These are phyloP conservation scores for Corynorhinus townsendii DNA, from an alignment of 2,113 vertebrate species.

Conservation along the genomic window DNA sequence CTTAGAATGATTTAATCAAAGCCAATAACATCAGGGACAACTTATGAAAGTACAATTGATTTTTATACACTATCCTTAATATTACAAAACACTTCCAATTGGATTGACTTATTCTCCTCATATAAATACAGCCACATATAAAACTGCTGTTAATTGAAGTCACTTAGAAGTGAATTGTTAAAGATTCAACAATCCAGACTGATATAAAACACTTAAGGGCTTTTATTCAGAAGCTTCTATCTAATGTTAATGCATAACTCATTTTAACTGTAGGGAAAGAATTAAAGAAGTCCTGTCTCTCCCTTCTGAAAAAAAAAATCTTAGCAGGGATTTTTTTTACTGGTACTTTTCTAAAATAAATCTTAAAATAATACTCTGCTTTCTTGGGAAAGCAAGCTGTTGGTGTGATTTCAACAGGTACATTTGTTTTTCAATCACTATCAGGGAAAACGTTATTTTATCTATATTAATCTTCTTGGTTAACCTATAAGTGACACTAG, in stretches of 20 bases:
- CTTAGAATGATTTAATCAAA: slow-evolving; percentile 63
- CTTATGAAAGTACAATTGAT: slow-evolving; percentile 54
- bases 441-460: background rate
- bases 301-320: slow-evolving; percentile 5
- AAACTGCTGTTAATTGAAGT: slow-evolving; percentile 39
- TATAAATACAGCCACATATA: slow-evolving; percentile 37
- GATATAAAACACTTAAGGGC: background rate
- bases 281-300: slow-evolving; percentile 12
- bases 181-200: slow-evolving; percentile 5
- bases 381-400: slow-evolving; percentile 12
- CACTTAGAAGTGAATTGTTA: slow-evolving; percentile 43
- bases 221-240: slow-evolving; percentile 30
- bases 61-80: slow-evolving; percentile 58
- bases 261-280: slow-evolving; percentile 30
- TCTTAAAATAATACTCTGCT: background rate
- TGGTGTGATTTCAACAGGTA: slow-evolving; percentile 4
- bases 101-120: slow-evolving; percentile 9
- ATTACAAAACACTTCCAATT: slow-evolving; percentile 52
- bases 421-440: slow-evolving; percentile 34
- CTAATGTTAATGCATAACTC: slow-evolving; percentile 6
- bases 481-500: background rate
- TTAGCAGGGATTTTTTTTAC: background rate
- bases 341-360: slow-evolving; percentile 11
- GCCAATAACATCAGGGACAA: slow-evolving; percentile 45
- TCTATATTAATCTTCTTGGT: background rate